phyloP scores from a whole-genome alignment of 2,113 vertebrate species.

The Salvelinus fontinalis region DNA sequence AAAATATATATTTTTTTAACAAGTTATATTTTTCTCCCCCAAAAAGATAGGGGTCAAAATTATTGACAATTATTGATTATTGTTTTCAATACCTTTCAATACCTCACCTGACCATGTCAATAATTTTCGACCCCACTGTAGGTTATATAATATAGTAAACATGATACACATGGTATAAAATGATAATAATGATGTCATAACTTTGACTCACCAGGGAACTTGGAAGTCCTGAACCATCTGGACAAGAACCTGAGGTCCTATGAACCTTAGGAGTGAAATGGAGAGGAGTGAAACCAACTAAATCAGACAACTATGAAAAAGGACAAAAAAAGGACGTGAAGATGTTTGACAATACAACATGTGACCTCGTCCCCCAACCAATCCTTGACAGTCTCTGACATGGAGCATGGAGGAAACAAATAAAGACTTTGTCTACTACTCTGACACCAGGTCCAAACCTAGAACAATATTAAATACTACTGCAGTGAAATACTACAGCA shows the following conservation, averaged over 20 bases:
- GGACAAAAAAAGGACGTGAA: too few species aligned
- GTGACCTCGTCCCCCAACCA: too few species aligned
- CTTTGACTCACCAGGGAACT: not conserved
- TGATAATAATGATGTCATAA: not conserved
- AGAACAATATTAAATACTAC: not conserved
- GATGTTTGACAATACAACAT: too few species aligned
- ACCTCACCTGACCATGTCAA: too few species aligned
- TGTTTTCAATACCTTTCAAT: too few species aligned
- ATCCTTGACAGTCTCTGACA: constrained; percentile 53
- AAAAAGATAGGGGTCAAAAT: too few species aligned
- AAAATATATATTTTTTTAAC: too few species aligned
- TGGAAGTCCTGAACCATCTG: not conserved
- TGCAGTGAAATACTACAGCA: not conserved
- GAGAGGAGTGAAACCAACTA: not conserved
- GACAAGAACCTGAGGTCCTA: constrained; percentile 6
- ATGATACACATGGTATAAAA: not conserved
- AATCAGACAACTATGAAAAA: constrained; percentile 25
- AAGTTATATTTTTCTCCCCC: too few species aligned
- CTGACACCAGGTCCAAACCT: not conserved
- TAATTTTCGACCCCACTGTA: too few species aligned
- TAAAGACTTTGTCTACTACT: too few species aligned
- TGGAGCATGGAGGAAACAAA: not conserved
- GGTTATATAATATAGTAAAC: not conserved
- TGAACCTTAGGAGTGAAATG: not conserved
- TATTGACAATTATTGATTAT: too few species aligned